Evolutionary conservation across 1,140 invertebrate genomes (phyloP).

Genomic region (Ladona fulva): DNA sequence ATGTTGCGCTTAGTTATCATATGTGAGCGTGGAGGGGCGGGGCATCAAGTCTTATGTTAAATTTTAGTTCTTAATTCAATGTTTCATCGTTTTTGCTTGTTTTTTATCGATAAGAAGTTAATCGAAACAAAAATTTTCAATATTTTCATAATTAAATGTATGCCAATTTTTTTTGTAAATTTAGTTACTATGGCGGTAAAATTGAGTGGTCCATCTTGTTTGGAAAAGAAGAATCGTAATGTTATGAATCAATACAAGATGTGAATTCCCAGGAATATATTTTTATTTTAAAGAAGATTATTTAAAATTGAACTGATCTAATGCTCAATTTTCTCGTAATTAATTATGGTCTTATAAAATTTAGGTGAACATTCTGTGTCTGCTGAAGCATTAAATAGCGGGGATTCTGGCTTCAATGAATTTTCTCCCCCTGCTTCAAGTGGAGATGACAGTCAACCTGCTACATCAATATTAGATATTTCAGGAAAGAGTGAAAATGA

Average conservation of each 20-base stretch:
- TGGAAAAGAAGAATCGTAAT: too few species aligned
- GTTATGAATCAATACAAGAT: too few species aligned
- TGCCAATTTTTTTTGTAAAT: not conserved
- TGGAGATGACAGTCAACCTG: slow-evolving; percentile 17
- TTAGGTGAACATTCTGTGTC: not conserved
- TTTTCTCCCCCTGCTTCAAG: slow-evolving; percentile 20
- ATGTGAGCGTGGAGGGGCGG: slow-evolving; percentile 19
- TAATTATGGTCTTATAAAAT: not conserved
- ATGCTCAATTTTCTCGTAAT: too few species aligned
- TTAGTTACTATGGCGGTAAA: slow-evolving; percentile 1
- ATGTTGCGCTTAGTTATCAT: not conserved
- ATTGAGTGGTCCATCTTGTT: not conserved
- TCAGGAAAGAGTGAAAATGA: not conserved
- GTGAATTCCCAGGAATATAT: too few species aligned
- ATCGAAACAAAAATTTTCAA: not conserved
- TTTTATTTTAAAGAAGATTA: too few species aligned
- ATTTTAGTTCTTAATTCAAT: not conserved
- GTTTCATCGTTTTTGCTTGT: not conserved
- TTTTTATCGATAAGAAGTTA: not conserved
- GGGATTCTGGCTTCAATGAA: slow-evolving; percentile 31
- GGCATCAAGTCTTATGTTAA: slow-evolving; percentile 15
- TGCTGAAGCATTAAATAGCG: slow-evolving; percentile 20
- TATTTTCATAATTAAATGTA: not conserved
- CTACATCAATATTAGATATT: not conserved
- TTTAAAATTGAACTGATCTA: too few species aligned